A percentile compares a stretch with the other conserved stretches of the same genome.
Evolutionary conservation across 1,140 invertebrate genomes (phyloP).

Genomic region (Oscheius sp.): DNA sequence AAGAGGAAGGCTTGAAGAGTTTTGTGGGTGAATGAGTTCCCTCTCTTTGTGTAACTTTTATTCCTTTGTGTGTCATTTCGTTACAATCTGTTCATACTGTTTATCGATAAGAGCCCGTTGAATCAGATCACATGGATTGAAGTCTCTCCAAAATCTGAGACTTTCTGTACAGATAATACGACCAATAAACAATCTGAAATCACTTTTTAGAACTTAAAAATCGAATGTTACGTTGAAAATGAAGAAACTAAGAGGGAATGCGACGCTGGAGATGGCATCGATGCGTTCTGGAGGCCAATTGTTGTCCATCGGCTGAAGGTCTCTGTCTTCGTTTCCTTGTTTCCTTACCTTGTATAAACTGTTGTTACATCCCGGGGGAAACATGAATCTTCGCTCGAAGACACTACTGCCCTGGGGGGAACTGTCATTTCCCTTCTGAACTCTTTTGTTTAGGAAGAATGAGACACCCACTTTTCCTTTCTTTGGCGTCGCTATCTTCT

Average conservation of each 20-base stretch:
- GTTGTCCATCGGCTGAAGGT: not conserved
- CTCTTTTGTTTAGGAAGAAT: not conserved
- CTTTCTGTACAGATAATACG: slow-evolving; percentile 37
- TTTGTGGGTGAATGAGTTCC: no score
- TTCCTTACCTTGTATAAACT: slow-evolving; percentile 36
- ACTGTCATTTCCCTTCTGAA: slow-evolving; percentile 20
- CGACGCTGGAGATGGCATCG: slow-evolving; percentile 45
- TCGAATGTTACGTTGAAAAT: slow-evolving; percentile 35
- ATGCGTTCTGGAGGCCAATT: slow-evolving; percentile 50
- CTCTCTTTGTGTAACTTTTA: no score
- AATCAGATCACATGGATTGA: not conserved
- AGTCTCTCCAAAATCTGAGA: slow-evolving; percentile 17
- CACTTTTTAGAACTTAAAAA: not conserved
- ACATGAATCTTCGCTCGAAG: slow-evolving; percentile 54
- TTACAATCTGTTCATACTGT: no score
- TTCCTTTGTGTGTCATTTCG: no score
- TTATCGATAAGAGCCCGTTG: no score
- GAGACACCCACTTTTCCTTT: slow-evolving; percentile 2
- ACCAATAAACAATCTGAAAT: slow-evolving; percentile 45
- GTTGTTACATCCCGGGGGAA: slow-evolving; percentile 44
- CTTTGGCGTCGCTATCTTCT: slow-evolving; percentile 9
- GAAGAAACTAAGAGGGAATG: slow-evolving; percentile 48
- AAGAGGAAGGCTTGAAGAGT: no score
- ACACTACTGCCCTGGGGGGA: slow-evolving; percentile 41
- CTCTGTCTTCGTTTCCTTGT: slow-evolving; percentile 6